Base-by-base conservation (phyloP, 2,113 vertebrate genomes). In the Nematolebias whitei region DNA sequence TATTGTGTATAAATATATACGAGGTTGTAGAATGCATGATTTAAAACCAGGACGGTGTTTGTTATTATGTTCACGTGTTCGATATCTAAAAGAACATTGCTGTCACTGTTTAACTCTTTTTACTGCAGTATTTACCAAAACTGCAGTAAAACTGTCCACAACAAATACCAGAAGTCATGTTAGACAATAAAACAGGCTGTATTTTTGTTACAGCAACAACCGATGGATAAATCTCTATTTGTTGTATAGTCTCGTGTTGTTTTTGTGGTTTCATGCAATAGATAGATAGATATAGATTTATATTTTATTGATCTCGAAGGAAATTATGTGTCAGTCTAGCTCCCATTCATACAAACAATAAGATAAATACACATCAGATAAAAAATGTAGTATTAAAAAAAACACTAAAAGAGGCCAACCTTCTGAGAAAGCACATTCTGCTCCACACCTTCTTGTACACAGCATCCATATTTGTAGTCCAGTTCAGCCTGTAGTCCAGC, bases 111-210 rank as follows among this genome's bases (percentile, higher is more conserved):
- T 35, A 35, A 35, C 32, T 35, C 5, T 35, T 35, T 10, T 44
- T 32, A 38, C 22, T 69, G 65, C 22, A 29, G 20, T 38, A 32
- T n/a, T 48, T 43, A 54, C 15, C 44, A 72, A 55, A 76, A n/a
- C n/a, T n/a, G n/a, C 45, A 12, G 35, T 53, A 45, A 69, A 26
- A 55, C 22, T 32, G n/a, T n/a, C n/a, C n/a, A 44, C 20, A 48
- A 43, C 52, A 57, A 78, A 63, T 35, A 35, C 32, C 68, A 38
- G 23, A 22, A 68, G 60, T 52, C 61, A 67, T 48, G 50, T 40
- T 52, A 45, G 59, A 85, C 23, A 86, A 85, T 86, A 84, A 85
- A 88, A 76, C 53, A 40, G 52, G 70, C 67, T 83, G 75, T 74
- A 40, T 77, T 78, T 83, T 57, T 68, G 59, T 59, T 72, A 52